Evolutionary conservation across 2,113 vertebrate genomes (phyloP), one percentile per base, ranked within the genome.

Genomic region (Fulmarus glacialis): DNA sequence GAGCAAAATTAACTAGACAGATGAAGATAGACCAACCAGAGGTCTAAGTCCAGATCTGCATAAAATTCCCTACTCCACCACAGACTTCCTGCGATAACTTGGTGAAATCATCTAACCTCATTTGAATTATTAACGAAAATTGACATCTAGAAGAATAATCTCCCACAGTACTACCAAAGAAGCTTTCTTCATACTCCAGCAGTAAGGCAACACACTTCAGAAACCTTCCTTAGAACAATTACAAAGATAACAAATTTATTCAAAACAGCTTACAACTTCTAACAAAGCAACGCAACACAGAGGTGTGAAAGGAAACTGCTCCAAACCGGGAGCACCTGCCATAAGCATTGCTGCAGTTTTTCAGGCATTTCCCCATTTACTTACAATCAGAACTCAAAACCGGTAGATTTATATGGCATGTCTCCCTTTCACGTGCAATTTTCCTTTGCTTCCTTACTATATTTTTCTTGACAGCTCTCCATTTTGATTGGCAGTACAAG

Each of bases 341-440:
- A 1, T 11, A 42, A 79, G 40, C 30, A 78, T 23, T 0, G 0
- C 50, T 9, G 53, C 22, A n/a, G 34, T 29, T 63, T 21, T 47
- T 10, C 43, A 27, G 30, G 19, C 9, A 56, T 8, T 66, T 77
- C 23, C 13, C 20, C 43, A 27, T 43, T 75, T 55, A 43, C 15
- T 56, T 53, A 32, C 2, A 45, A 42, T 24, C n/a, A 79, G 38
- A 92, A 92, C 34, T 58, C 66, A 59, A 42, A 75, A 38, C 29
- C 9, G 23, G 12, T 26, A 48, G 29, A 86, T 64, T 78, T 43
- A 56, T 8, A 26, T 2, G 8, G 48, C 30, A 56, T 24, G 16
- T 45, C 17, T 84, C 78, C 60, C 32, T 64, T 59, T 42, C 60
- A 36, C 2, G 12, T 32, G 48, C 52, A 58, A 42, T 55, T 52